Percentiles rank a stretch among this genome's conserved stretches.
These are phyloP conservation scores for Pseudochaenichthys georgianus DNA, from an alignment of 2,797 vertebrate species.

Conservation along the genomic window DNA sequence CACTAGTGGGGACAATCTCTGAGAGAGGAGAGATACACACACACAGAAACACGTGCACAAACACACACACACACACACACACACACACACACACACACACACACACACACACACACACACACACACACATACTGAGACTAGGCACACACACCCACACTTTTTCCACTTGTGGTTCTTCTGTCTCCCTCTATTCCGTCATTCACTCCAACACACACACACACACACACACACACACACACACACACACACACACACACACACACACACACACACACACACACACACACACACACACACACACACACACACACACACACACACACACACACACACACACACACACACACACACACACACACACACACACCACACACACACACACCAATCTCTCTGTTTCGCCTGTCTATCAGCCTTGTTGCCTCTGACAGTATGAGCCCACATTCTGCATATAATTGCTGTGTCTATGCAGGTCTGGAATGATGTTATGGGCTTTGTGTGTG, in stretches of 20 bases:
- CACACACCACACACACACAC: background rate
- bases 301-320: conserved; percentile 10
- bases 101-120: conserved; percentile 18
- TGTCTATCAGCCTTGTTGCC: conserved; percentile 60
- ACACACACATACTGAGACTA: conserved; percentile 27
- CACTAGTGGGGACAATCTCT: conserved; percentile 30
- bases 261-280: conserved; percentile 54
- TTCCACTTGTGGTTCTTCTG: conserved; percentile 67
- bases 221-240: conserved; percentile 8
- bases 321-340: conserved; percentile 49
- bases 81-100: conserved; percentile 12
- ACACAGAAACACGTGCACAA: conserved; percentile 17
- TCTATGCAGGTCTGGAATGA: conserved; percentile 65
- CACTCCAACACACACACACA: conserved; percentile 45
- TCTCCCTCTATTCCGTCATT: conserved; percentile 62
- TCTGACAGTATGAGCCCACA: conserved; percentile 60
- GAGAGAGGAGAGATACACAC: conserved; percentile 44
- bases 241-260: conserved; percentile 46
- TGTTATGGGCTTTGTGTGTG: conserved; percentile 58
- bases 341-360: conserved; percentile 42
- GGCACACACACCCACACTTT: conserved; percentile 38
- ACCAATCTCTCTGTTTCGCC: conserved; percentile 6
- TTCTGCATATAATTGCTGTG: conserved; percentile 70
- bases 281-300: conserved; percentile 49
- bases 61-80: background rate